Conservation (phyloP, 2,797 vertebrate genomes). For the Pangasius mekongensis region DNA sequence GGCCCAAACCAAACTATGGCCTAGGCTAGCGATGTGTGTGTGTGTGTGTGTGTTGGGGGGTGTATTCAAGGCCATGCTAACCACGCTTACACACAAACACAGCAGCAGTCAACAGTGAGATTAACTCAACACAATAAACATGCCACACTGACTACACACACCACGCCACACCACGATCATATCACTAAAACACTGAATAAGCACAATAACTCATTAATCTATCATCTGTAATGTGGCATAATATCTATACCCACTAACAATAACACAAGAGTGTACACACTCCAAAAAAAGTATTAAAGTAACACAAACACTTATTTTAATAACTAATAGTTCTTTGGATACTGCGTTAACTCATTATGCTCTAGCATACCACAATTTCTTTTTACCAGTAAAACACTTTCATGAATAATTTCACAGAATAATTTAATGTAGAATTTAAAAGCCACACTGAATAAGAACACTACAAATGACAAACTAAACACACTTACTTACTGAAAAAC, state of each 20-base stretch:
- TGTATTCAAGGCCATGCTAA: slow-evolving; percentile 17
- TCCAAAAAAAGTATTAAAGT: neutral
- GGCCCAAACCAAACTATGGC: slow-evolving; percentile 76
- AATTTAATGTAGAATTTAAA: neutral
- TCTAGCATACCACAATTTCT: no score
- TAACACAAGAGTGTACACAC: neutral
- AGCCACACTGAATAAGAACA: no score
- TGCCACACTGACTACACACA: slow-evolving; percentile 13
- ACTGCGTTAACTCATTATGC: neutral
- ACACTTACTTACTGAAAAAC: neutral
- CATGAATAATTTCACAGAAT: neutral
- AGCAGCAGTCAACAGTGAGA: slow-evolving; percentile 30
- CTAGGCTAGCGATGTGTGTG: neutral
- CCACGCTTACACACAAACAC: slow-evolving; percentile 5
- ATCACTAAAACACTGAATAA: neutral
- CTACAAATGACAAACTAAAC: neutral
- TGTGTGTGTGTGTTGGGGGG: neutral
- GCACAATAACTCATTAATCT: neutral
- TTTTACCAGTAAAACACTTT: neutral
- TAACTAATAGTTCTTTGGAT: neutral
- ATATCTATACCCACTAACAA: neutral
- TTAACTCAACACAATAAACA: slow-evolving; percentile 25
- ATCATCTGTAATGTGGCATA: neutral
- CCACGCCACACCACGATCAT: neutral
- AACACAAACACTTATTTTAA: neutral